Evolutionary conservation across 2,113 vertebrate species (phyloP).

Genomic region (Amphiprion percula): DNA sequence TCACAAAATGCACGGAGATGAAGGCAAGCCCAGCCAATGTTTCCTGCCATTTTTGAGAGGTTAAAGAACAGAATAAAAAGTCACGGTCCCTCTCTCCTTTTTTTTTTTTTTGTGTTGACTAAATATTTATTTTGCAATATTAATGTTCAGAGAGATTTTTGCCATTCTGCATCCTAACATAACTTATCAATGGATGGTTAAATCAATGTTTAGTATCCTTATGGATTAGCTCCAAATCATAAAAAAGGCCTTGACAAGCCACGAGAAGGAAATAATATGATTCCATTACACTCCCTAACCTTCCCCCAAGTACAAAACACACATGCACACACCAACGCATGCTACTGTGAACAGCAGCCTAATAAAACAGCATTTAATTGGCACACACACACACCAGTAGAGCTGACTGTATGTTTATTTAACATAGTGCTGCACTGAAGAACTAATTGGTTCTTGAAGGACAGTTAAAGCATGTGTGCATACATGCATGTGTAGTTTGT

Average conservation of each 20-base stretch:
- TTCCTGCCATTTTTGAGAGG: background rate
- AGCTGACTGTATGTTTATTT: slow-evolving; percentile 75
- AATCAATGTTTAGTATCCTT: slow-evolving; percentile 78
- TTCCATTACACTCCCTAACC: slow-evolving; percentile 77
- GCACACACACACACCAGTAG: slow-evolving; percentile 67
- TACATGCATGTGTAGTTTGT: background rate
- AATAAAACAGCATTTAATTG: slow-evolving; percentile 80
- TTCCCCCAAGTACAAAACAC: slow-evolving; percentile 61
- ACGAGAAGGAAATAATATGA: slow-evolving; percentile 78
- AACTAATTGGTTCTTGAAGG: slow-evolving; percentile 14
- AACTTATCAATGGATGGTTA: slow-evolving; percentile 73
- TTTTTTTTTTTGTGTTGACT: too few species aligned
- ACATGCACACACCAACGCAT: slow-evolving; percentile 25
- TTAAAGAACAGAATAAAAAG: background rate
- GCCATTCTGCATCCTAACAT: slow-evolving; percentile 36
- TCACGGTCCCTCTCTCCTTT: background rate
- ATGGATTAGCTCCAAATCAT: slow-evolving; percentile 79
- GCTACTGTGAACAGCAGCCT: slow-evolving; percentile 50
- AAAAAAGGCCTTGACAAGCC: slow-evolving; percentile 80
- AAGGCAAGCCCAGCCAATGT: too few species aligned
- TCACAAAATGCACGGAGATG: too few species aligned
- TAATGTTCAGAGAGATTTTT: slow-evolving; percentile 41
- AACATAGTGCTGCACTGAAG: slow-evolving; percentile 69
- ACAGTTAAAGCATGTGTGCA: background rate
- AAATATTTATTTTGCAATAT: slow-evolving; percentile 49